These are phyloP conservation scores for Canis aureus DNA, from an alignment of 2,113 vertebrate genomes.

Conservation along the genomic window DNA sequence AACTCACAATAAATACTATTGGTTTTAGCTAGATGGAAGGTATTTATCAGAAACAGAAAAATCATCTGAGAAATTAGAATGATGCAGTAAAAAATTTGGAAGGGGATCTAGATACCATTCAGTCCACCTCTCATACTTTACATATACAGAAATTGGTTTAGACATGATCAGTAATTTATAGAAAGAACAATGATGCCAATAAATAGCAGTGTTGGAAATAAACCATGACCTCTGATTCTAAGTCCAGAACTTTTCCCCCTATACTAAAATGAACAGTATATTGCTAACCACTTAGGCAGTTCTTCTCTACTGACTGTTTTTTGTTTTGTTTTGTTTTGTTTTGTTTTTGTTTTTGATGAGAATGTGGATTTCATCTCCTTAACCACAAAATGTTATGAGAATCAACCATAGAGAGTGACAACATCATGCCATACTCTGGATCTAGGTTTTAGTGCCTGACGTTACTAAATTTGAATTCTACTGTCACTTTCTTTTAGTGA, in stretches of 20 bases:
- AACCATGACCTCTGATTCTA: not conserved
- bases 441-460: not conserved
- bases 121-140: not conserved
- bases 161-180: not conserved
- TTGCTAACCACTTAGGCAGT: not conserved
- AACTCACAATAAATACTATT: slow-evolving; percentile 53
- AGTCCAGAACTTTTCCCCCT: not conserved
- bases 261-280: not conserved
- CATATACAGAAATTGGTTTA: not conserved
- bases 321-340: not conserved
- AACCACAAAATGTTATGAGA: not conserved
- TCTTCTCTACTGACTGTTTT: not conserved
- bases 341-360: not conserved
- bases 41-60: slow-evolving; percentile 76
- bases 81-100: not conserved
- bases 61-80: slow-evolving; percentile 63
- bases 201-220: not conserved
- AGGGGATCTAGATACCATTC: not conserved
- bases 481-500: not conserved
- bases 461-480: slow-evolving; percentile 14
- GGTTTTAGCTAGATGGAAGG: slow-evolving; percentile 46
- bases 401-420: not conserved
- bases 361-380: not conserved
- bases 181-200: not conserved
- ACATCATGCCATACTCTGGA: not conserved